Percentiles rank a stretch among this genome's conserved stretches.
Evolutionary conservation across 2,888 invertebrate genomes (phyloP).

Genomic region (Ellobium chinense): DNA sequence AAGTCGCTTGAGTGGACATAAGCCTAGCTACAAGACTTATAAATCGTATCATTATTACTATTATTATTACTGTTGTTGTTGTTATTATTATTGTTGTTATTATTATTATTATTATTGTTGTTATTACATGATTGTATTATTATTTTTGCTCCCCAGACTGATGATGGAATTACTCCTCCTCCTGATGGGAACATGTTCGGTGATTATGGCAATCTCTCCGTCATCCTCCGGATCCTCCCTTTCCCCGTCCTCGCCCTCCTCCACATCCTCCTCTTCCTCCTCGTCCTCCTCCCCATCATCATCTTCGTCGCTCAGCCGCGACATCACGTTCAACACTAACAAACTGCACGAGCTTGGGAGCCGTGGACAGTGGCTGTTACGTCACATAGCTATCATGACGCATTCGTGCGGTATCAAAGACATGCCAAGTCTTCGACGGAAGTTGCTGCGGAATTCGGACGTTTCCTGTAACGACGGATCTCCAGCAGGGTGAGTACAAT

Average conservation of each 20-base stretch:
- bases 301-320: conserved; percentile 2
- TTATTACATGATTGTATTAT: not conserved
- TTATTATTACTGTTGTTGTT: no score
- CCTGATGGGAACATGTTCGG: not conserved
- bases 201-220: not conserved
- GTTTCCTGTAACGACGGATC: conserved; percentile 74
- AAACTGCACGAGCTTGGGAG: conserved; percentile 53
- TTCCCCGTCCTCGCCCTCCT: not conserved
- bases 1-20: no score
- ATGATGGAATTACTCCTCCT: conserved; percentile 5
- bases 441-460: conserved; percentile 62
- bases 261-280: not conserved
- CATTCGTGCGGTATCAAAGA: conserved; percentile 71
- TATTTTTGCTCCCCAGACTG: conserved; percentile 4
- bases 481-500: conserved; percentile 73
- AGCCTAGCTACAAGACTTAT: no score
- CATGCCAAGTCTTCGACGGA: conserved; percentile 64
- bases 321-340: conserved; percentile 51
- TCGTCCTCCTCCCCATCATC: not conserved
- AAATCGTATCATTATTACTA: no score
- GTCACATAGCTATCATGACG: conserved; percentile 65
- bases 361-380: conserved; percentile 54
- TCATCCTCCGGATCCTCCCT: not conserved
- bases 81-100: not conserved
- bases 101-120: not conserved